Conservation (phyloP, 2,888 invertebrate genomes). For the Chymomyza amoena region DNA sequence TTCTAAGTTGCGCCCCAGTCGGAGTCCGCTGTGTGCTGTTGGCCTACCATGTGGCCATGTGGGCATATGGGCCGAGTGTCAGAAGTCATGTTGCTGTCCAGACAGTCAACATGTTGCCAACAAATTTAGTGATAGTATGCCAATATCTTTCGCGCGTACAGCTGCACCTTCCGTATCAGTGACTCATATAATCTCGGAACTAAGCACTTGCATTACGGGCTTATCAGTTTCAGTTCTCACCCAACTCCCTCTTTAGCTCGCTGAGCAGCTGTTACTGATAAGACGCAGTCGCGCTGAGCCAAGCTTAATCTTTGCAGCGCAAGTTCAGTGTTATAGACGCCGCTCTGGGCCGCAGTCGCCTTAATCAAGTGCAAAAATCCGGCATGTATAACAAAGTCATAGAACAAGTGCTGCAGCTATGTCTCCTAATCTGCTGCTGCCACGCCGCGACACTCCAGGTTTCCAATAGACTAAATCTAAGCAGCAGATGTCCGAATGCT, state of each 20-base stretch:
- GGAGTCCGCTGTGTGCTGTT: neutral
- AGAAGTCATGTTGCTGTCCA: slow-evolving; percentile 49
- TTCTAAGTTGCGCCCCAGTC: slow-evolving; percentile 62
- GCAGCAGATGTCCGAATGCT: slow-evolving; percentile 50
- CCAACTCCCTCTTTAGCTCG: neutral
- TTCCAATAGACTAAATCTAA: slow-evolving; percentile 49
- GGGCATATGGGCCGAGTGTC: slow-evolving; percentile 53
- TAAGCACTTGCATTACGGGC: slow-evolving; percentile 3
- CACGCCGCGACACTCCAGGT: neutral
- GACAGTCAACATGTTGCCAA: slow-evolving; percentile 37
- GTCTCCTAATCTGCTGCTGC: slow-evolving; percentile 2
- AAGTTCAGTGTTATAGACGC: slow-evolving; percentile 34
- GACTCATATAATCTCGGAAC: slow-evolving; percentile 25
- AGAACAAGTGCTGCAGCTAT: slow-evolving; percentile 10
- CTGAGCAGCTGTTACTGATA: slow-evolving; percentile 13
- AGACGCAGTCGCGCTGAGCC: neutral
- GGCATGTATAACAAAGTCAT: neutral
- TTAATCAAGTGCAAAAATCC: neutral
- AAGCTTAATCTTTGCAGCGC: neutral
- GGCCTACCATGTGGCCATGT: slow-evolving; percentile 32
- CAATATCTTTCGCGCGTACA: neutral
- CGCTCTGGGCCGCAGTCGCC: slow-evolving; percentile 36
- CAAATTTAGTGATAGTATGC: neutral
- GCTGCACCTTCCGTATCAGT: neutral
- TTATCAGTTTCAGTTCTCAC: slow-evolving; percentile 16